These are phyloP conservation scores for Pemphigus obesinymphae DNA, from an alignment of 1,140 invertebrate species.

Conservation along the genomic window DNA sequence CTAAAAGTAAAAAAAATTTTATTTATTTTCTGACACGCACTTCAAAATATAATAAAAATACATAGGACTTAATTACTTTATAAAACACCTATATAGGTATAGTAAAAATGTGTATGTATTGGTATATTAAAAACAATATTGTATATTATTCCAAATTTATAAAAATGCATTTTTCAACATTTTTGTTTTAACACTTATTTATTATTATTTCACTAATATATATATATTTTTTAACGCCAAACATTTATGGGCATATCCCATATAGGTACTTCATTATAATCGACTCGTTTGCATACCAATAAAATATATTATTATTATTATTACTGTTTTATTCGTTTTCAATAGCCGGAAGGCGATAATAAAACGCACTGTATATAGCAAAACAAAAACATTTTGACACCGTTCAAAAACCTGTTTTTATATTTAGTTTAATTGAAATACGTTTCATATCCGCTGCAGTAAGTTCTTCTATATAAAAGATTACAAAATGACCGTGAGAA, in stretches of 20 bases:
- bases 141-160: too few species aligned
- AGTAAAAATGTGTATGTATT: too few species aligned
- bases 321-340: background rate
- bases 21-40: too few species aligned
- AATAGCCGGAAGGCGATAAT: background rate
- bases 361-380: background rate
- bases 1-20: too few species aligned
- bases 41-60: too few species aligned
- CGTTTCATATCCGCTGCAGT: background rate
- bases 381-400: slow-evolving; percentile 13
- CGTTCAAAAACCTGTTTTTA: background rate
- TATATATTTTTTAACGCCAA: background rate
- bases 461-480: background rate
- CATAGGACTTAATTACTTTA: too few species aligned
- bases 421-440: background rate
- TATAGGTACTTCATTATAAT: too few species aligned
- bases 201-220: too few species aligned
- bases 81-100: too few species aligned
- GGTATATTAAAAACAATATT: too few species aligned
- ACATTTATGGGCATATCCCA: background rate
- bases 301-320: background rate
- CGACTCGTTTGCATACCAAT: background rate
- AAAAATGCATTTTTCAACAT: too few species aligned
- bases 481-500: slow-evolving; percentile 5
- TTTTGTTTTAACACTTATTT: too few species aligned